Percentiles rank a stretch among this genome's conserved stretches.
Evolutionary conservation across 2,797 vertebrate genomes (phyloP).

Genomic region (Picus viridis): DNA sequence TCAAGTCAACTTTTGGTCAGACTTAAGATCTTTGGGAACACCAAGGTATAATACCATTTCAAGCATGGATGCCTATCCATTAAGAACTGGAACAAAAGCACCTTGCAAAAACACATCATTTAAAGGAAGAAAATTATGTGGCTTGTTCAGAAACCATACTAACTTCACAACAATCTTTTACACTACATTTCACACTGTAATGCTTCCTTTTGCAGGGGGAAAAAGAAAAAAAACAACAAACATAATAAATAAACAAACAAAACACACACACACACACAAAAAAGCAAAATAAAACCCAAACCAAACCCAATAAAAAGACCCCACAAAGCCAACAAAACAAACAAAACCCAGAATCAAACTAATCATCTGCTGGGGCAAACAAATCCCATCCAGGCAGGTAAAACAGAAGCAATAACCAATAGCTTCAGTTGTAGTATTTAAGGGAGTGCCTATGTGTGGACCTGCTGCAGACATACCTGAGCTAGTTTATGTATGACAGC

Average conservation of each 20-base stretch:
- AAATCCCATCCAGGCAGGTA: background rate
- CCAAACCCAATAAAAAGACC: background rate
- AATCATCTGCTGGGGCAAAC: background rate
- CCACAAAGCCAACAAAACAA: background rate
- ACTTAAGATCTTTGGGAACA: background rate
- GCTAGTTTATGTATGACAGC: background rate
- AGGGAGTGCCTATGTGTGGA: background rate
- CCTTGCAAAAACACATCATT: background rate
- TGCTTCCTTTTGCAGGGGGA: background rate
- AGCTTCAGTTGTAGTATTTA: background rate
- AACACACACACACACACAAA: too few species aligned
- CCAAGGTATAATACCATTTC: background rate
- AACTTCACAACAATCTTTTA: background rate
- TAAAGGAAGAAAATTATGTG: background rate
- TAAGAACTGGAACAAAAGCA: background rate
- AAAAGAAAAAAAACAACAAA: too few species aligned
- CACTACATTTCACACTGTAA: background rate
- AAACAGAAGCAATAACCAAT: background rate
- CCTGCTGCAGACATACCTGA: background rate
- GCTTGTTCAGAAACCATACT: background rate
- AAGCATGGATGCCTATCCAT: background rate
- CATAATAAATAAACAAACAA: background rate
- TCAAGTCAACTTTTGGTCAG: background rate
- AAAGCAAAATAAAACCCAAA: background rate
- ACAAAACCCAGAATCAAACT: background rate